Conservation (phyloP, 2,888 invertebrate species). For the Limnephilus lunatus region DNA sequence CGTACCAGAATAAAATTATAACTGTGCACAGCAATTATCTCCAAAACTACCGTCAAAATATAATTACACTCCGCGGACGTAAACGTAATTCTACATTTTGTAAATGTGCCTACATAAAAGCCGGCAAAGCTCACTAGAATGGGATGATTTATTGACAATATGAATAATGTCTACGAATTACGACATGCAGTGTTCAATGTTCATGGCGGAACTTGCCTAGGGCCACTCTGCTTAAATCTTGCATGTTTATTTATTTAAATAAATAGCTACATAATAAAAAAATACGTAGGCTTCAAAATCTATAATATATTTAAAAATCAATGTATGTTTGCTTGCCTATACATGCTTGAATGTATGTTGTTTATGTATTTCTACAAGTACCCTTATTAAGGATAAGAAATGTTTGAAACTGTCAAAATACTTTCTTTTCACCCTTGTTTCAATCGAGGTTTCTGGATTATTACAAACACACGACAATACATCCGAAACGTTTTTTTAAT, state of each 20-base stretch:
- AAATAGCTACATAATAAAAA: background rate
- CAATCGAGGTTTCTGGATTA: no score
- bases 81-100: conserved; percentile 11
- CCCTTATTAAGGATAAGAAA: no score
- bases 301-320: no score
- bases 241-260: background rate
- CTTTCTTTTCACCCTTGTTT: no score
- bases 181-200: background rate
- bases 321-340: no score
- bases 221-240: background rate
- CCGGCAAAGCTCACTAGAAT: conserved; percentile 4
- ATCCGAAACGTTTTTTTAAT: no score
- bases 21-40: conserved; percentile 37
- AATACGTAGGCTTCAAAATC: background rate
- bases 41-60: conserved; percentile 35
- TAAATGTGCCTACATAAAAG: background rate
- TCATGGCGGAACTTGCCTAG: background rate
- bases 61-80: conserved; percentile 15
- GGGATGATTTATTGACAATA: conserved; percentile 12
- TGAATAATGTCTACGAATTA: background rate
- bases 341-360: no score
- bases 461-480: no score
- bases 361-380: no score
- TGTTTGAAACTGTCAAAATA: no score
- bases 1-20: conserved; percentile 6